A percentile compares a stretch with the other conserved stretches of the same genome.
phyloP scores from a whole-genome alignment of 2,888 invertebrate species.

The Sinohyriopsis cumingii region DNA sequence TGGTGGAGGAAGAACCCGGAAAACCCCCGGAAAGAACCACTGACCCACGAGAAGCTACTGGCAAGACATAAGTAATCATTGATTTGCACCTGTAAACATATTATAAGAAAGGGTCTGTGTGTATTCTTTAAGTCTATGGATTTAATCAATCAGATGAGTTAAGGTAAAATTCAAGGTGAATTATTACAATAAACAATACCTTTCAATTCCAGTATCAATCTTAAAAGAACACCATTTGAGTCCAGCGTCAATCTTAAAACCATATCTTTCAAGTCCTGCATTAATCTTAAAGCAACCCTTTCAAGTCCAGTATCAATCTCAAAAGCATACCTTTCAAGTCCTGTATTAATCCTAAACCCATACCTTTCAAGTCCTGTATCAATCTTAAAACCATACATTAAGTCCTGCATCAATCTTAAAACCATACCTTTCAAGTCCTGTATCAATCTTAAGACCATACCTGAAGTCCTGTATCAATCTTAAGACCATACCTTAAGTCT shows the following conservation, averaged over 20 bases:
- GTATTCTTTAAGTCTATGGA: too few species aligned
- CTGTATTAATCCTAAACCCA: constrained; percentile 82
- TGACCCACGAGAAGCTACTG: too few species aligned
- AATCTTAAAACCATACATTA: constrained; percentile 78
- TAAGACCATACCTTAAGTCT: constrained; percentile 73
- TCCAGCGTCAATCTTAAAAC: constrained; percentile 83
- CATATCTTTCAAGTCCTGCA: constrained; percentile 73
- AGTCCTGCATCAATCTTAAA: constrained; percentile 83
- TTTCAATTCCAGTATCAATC: constrained; percentile 80
- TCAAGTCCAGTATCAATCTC: constrained; percentile 84
- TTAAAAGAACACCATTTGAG: constrained; percentile 76
- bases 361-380: constrained; percentile 78
- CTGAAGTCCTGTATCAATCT: constrained; percentile 82
- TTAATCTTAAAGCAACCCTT: constrained; percentile 81
- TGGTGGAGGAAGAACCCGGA: too few species aligned
- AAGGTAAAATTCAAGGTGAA: too few species aligned
- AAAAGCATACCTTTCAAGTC: constrained; percentile 69
- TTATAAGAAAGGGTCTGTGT: too few species aligned
- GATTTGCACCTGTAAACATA: too few species aligned
- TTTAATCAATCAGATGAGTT: too few species aligned
- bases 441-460: constrained; percentile 82
- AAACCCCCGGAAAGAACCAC: too few species aligned
- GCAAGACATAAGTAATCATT: too few species aligned
- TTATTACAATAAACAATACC: constrained; percentile 36
- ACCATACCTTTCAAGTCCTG: constrained; percentile 71